Conservation (phyloP, 2,888 invertebrate genomes). For the Eupithecia subumbrata region DNA sequence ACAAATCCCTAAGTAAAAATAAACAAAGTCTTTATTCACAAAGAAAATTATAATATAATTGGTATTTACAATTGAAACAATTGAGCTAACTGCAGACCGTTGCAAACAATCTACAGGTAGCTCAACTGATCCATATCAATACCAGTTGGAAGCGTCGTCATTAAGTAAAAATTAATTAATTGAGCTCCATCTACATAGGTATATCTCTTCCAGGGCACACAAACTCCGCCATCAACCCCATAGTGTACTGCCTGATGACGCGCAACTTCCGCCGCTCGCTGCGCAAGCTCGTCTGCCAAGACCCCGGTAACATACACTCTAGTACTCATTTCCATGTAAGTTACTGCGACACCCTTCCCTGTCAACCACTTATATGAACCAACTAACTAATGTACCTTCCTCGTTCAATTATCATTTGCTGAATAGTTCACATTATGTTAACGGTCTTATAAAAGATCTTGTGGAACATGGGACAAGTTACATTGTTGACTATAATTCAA, state of each 20-base stretch:
- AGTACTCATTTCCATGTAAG: constrained; percentile 83
- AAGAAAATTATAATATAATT: too few species aligned
- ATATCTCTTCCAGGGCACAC: constrained; percentile 85
- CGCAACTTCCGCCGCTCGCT: constrained; percentile 88
- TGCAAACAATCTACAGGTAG: too few species aligned
- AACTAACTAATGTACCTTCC: not conserved
- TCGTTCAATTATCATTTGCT: too few species aligned
- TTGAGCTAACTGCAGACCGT: too few species aligned
- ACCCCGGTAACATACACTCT: constrained; percentile 80
- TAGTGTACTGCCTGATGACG: constrained; percentile 90
- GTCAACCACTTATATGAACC: not conserved
- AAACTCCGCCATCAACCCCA: constrained; percentile 90
- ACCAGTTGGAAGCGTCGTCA: too few species aligned
- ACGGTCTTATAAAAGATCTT: not conserved
- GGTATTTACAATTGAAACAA: too few species aligned
- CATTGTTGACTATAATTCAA: too few species aligned
- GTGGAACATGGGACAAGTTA: not conserved
- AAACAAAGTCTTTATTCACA: too few species aligned
- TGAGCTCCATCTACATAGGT: too few species aligned
- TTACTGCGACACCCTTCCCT: constrained; percentile 44
- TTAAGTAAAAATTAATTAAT: too few species aligned
- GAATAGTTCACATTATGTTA: not conserved
- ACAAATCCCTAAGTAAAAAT: too few species aligned
- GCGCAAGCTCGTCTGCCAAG: constrained; percentile 84
- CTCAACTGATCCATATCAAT: too few species aligned